Base-by-base conservation (phyloP, 2,888 invertebrate species). In the Atherix ibis region DNA sequence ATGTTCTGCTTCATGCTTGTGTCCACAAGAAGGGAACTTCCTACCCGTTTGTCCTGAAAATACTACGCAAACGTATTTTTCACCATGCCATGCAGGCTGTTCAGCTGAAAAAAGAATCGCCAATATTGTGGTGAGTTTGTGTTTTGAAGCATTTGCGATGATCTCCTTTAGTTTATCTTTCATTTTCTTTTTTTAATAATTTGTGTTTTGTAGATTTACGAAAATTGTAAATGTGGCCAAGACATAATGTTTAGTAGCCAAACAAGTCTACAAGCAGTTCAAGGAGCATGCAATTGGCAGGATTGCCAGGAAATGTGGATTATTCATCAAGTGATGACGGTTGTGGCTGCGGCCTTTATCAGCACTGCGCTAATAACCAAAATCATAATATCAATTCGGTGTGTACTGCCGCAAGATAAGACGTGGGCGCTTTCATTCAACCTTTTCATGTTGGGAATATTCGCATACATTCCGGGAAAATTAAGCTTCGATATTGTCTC, bases 1-100 rank as follows among this genome's bases (percentile, higher is more conserved):
- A 35, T 74, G 74, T 44, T 70, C 72, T 40, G 54, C 53, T 18
- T 48, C 66, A 26, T 74, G 74, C 43, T 56, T 62, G 14, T 75
- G 75, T 46, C 53, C 56, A 12, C 42, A 46, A 1, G 50, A 56
- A 3, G 48, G 50, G 1, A 52, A 56, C 14, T 79, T 76, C 46
- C 64, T 68, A 35, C 79, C 79, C 0, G 66, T 79, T 18, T 79
- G 77, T 46, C 65, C 70, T 3, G 61, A 60, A 39, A 66, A 65
- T 39, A 59, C 64, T 8, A 54, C 46, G 0, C 54, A 63, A 5
- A 74, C 73, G 0, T 80, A 68, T 50, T 81, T 73, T 49, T 76
- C 75, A 1, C 76, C 81, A 1, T 82, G 82, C 52, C 71, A 73
- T 46, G 81, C 81, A 3, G 81, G 81, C 2, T 82, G 81, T 49